A percentile compares a stretch with the other conserved stretches of the same genome.
phyloP scores from a whole-genome alignment of 1,140 invertebrate genomes.

The Heterodera schachtii region DNA sequence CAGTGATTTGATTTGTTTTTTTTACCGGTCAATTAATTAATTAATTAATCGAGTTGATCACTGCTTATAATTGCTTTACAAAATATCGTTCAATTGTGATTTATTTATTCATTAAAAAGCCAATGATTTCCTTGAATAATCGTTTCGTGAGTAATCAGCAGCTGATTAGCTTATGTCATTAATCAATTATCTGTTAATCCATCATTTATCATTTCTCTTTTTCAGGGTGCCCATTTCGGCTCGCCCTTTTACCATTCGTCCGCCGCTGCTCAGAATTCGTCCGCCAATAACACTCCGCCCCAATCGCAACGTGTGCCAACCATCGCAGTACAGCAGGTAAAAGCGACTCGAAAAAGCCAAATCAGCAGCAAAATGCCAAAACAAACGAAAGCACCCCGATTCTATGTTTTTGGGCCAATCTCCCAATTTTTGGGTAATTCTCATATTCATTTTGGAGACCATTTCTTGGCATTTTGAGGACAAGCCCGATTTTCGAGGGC shows the following conservation, averaged over 20 bases:
- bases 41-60: too few species aligned
- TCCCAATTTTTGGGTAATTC: too few species aligned
- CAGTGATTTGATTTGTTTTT: too few species aligned
- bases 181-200: background rate
- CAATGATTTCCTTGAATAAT: too few species aligned
- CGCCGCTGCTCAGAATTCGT: background rate
- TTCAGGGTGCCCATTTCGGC: constrained; percentile 19
- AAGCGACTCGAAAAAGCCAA: background rate
- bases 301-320: constrained; percentile 33
- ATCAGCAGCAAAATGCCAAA: background rate
- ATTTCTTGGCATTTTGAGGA: too few species aligned
- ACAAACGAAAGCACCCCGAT: background rate
- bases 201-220: constrained; percentile 6
- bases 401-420: too few species aligned
- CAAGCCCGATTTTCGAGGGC: too few species aligned
- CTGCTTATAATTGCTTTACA: too few species aligned
- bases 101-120: too few species aligned
- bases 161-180: background rate
- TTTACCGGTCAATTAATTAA: too few species aligned
- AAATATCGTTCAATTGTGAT: too few species aligned
- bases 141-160: background rate
- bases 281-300: constrained; percentile 21
- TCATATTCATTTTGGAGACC: too few species aligned
- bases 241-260: constrained; percentile 14
- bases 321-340: constrained; percentile 39